A percentile compares a stretch with the other conserved stretches of the same genome.
Conservation (phyloP, 2,888 invertebrate species). For the Stenchaetothrips biformis region DNA sequence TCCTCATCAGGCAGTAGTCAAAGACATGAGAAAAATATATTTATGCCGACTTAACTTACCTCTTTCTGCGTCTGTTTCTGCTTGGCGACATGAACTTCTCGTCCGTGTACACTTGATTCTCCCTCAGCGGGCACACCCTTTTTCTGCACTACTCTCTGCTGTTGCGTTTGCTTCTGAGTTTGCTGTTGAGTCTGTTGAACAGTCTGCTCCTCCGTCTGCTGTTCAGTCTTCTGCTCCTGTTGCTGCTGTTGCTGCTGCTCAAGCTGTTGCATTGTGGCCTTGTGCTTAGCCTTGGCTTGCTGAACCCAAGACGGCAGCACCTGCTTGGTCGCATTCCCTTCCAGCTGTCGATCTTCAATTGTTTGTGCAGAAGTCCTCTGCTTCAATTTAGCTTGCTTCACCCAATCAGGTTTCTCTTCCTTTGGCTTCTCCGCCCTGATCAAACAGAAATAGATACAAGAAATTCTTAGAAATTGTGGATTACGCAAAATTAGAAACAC, state of each 20-base stretch:
- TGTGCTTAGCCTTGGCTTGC: constrained; percentile 13
- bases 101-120: constrained; percentile 81
- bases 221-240: constrained; percentile 51
- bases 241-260: constrained; percentile 45
- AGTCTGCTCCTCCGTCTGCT: constrained; percentile 40
- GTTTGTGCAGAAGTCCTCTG: not conserved
- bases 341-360: not conserved
- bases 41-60: constrained; percentile 39
- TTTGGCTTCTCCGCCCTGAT: constrained; percentile 1
- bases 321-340: not conserved
- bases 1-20: constrained; percentile 3
- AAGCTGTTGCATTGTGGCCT: not conserved
- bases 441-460: constrained; percentile 27
- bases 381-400: not conserved
- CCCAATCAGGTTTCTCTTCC: constrained; percentile 5
- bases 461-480: not conserved
- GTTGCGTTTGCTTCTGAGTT: constrained; percentile 42
- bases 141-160: constrained; percentile 39
- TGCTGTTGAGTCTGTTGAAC: constrained; percentile 41
- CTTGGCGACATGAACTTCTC: constrained; percentile 79
- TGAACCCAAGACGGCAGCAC: not conserved
- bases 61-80: constrained; percentile 89
- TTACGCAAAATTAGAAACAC: no score
- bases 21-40: not conserved
- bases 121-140: constrained; percentile 60